These are phyloP conservation scores for Eristalis tenax DNA, from an alignment of 2,888 invertebrate species.

Conservation along the genomic window DNA sequence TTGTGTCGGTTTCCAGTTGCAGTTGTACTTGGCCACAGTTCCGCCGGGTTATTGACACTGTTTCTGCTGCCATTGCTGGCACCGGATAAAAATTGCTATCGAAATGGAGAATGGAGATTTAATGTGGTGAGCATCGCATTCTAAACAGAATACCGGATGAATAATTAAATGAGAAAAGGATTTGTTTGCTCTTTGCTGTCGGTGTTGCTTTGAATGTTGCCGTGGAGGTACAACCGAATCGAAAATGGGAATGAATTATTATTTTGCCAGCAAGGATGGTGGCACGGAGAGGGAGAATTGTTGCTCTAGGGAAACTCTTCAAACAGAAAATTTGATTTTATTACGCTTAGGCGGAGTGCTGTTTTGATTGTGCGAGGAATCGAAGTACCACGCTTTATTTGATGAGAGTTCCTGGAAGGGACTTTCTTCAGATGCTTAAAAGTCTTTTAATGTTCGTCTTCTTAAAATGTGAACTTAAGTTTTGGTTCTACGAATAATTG, in stretches of 20 bases:
- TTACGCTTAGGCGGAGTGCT: neutral
- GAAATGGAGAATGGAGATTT: slow-evolving; percentile 19
- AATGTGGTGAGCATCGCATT: slow-evolving; percentile 23
- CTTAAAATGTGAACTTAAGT: no score
- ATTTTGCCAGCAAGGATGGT: neutral
- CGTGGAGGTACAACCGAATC: neutral
- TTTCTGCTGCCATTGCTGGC: neutral
- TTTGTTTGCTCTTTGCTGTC: neutral
- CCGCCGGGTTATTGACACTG: slow-evolving; percentile 62
- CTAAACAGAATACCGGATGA: slow-evolving; percentile 7
- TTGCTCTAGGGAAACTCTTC: neutral
- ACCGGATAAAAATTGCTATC: neutral
- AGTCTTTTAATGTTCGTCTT: no score
- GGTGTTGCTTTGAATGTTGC: neutral
- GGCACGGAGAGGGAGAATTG: neutral
- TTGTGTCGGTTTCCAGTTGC: neutral
- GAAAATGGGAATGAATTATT: neutral
- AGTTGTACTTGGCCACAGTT: slow-evolving; percentile 25
- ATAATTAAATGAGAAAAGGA: slow-evolving; percentile 16
- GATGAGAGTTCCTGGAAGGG: neutral
- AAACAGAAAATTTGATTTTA: neutral
- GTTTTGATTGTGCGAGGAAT: neutral
- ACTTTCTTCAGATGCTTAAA: neutral
- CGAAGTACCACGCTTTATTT: neutral
- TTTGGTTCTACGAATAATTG: no score